A percentile compares a stretch with the other conserved stretches of the same genome.
These are phyloP conservation scores for Diachasma alloeum DNA, from an alignment of 1,140 invertebrate species.

Conservation along the genomic window DNA sequence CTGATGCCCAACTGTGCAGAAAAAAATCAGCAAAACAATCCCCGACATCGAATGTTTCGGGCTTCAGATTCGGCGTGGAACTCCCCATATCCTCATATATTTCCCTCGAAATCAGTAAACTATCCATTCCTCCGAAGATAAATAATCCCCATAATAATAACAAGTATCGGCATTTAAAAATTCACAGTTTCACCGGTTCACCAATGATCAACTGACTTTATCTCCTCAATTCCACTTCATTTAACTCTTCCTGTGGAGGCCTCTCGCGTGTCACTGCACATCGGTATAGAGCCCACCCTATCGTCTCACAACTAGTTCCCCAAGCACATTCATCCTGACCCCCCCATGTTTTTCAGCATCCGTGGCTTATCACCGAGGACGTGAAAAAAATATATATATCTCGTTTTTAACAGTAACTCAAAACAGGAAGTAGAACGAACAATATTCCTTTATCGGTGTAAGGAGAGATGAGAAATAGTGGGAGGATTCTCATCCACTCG, in stretches of 20 bases:
- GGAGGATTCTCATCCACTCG: neutral
- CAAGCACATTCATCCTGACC: constrained; percentile 5
- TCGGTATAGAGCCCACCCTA: constrained; percentile 23
- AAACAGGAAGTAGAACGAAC: neutral
- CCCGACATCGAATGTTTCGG: no score
- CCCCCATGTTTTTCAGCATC: neutral
- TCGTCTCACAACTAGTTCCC: constrained; percentile 12
- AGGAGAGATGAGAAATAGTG: neutral
- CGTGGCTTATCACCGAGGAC: neutral
- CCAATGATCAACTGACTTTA: constrained; percentile 31
- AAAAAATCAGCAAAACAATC: no score
- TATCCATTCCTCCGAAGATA: neutral
- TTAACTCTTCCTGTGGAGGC: constrained; percentile 37
- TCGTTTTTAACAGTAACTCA: neutral
- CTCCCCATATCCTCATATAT: no score
- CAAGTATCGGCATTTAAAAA: constrained; percentile 5
- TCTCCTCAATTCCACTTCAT: constrained; percentile 40
- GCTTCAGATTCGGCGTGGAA: no score
- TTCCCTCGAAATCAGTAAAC: neutral
- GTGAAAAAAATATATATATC: neutral
- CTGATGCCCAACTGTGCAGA: no score
- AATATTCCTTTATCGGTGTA: neutral
- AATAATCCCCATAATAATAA: neutral
- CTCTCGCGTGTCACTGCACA: constrained; percentile 38
- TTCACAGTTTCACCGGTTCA: constrained; percentile 6